Evolutionary conservation across 92 coral and sea anemone genomes (phyloP).

Genomic region (Parazoanthus darwini): DNA sequence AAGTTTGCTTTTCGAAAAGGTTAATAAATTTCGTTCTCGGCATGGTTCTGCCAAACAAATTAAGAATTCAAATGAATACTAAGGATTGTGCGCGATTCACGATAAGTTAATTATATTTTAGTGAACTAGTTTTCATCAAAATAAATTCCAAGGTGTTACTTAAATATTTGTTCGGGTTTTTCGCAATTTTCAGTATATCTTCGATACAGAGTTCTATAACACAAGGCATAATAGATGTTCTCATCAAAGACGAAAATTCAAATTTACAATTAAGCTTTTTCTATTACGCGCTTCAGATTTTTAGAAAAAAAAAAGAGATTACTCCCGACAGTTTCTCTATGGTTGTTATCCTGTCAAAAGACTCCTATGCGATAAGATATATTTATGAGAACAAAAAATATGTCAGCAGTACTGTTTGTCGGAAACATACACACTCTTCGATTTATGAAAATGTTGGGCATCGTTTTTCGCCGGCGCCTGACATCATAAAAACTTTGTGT

Average conservation of each 20-base stretch:
- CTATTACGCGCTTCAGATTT: neutral
- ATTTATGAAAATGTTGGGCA: neutral
- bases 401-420: neutral
- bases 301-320: neutral
- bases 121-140: conserved; percentile 33
- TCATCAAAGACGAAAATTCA: neutral
- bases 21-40: conserved; percentile 9
- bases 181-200: neutral
- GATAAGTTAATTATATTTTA: conserved; percentile 35
- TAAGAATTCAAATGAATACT: neutral
- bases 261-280: neutral
- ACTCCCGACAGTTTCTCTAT: neutral
- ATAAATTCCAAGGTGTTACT: conserved; percentile 13
- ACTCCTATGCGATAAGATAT: conserved; percentile 4
- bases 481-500: neutral
- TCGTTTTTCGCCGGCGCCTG: neutral
- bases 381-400: neutral
- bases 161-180: neutral
- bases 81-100: neutral
- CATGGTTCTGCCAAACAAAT: conserved; percentile 19
- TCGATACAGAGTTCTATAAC: neutral
- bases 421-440: conserved; percentile 26
- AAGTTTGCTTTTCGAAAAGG: neutral
- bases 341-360: conserved; percentile 31
- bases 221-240: neutral